Percentiles rank a stretch among this genome's conserved stretches.
phyloP scores from a whole-genome alignment of 2,113 vertebrate species.

The Todiramphus chloris region DNA sequence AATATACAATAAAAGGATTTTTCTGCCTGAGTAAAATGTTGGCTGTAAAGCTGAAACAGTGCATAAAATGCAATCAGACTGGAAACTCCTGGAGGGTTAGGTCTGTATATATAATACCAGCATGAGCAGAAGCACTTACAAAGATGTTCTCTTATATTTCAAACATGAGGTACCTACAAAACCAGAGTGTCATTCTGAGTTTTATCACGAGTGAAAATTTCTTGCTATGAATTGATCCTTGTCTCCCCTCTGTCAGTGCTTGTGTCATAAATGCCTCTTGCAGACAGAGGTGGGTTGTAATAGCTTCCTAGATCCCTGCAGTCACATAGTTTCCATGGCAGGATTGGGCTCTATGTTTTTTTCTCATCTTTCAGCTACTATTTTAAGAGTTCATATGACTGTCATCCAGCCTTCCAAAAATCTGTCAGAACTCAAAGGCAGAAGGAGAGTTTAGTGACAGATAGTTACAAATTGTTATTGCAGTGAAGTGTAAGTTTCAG shows the following conservation, averaged over 20 bases:
- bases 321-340: conserved; percentile 21
- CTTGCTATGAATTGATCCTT: not conserved
- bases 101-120: not conserved
- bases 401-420: conserved; percentile 22
- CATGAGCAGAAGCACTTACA: not conserved
- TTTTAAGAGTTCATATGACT: conserved; percentile 50
- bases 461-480: not conserved
- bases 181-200: not conserved
- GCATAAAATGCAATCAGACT: conserved; percentile 24
- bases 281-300: conserved; percentile 1
- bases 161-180: not conserved
- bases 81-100: not conserved
- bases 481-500: not conserved
- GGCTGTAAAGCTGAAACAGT: conserved; percentile 5
- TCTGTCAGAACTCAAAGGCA: conserved; percentile 1
- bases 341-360: not conserved
- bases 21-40: not conserved
- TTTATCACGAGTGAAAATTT: not conserved
- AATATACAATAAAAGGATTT: not conserved
- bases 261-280: conserved; percentile 7
- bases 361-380: not conserved
- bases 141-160: not conserved
- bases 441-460: not conserved
- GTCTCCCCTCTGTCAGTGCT: not conserved
- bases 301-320: not conserved